Evolutionary conservation across 2,113 vertebrate genomes (phyloP), one percentile per base, ranked within the genome.

Genomic region (human (Homo sapiens)): DNA sequence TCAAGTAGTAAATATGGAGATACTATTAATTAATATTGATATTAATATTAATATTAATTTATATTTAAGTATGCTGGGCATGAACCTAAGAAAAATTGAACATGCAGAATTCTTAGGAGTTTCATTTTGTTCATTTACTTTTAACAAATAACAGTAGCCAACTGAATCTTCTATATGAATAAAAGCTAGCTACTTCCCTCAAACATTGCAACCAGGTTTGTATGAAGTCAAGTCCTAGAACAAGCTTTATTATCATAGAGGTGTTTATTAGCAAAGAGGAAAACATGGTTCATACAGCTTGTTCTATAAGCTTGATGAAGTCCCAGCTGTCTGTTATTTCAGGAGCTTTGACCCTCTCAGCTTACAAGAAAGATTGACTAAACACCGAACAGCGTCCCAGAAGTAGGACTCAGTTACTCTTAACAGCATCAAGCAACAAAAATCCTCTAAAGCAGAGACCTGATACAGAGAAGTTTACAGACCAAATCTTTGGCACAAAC

Each of bases 131-230:
- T 75, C 66, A 14, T 55, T 90, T 96, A 45, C 6, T 90, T 89
- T 94, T 91, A 94, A 76, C n/a, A 76, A 97, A 55, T 35, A 93
- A 91, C 9, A 75, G 17, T 79, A 86, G 38, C 38, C 48, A 91
- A 89, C 9, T 35, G 78, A 93, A 68, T 76, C 45, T 86, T 88
- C 82, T 64, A 6, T 89, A 68, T 91, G 40, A 84, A 52, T 85
- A 89, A 90, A 20, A n/a, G 40, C 50, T 35, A 88, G 35, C 40
- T 96, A 85, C 38, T 93, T 96, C 23, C 27, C 61, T 84, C 68
- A 73, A 78, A 87, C 22, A 43, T 38, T 90, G 43, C 22, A 93
- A 70, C 22, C 78, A 89, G 14, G 48, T 81, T 97, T 85, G 83
- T 85, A 93, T n/a, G 48, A 91, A 95, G 88, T 76, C 80, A 94